phyloP scores from a whole-genome alignment of 2,888 invertebrate genomes.

The Microplitis deprimator region DNA sequence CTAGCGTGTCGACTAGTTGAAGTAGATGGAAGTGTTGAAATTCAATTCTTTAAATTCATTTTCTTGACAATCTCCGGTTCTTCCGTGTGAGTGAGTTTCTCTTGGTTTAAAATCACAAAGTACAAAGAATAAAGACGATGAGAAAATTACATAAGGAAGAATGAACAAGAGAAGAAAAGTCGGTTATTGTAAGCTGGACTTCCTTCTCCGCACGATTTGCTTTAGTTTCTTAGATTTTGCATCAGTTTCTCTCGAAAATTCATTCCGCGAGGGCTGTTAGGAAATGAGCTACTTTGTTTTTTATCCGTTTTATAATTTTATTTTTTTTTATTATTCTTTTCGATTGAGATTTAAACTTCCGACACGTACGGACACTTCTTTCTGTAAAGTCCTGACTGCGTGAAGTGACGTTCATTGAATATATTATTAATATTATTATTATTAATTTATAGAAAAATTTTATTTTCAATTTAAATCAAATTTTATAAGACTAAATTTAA shows the following conservation, averaged over 20 bases:
- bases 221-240: slow-evolving; percentile 30
- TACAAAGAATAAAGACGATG: slow-evolving; percentile 37
- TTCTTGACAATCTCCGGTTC: slow-evolving; percentile 43
- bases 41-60: slow-evolving; percentile 43
- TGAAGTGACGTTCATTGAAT: background rate
- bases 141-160: slow-evolving; percentile 13
- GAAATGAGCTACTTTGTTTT: slow-evolving; percentile 38
- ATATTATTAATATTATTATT: background rate
- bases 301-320: slow-evolving; percentile 2
- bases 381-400: background rate
- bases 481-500: background rate
- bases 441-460: background rate
- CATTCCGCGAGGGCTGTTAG: slow-evolving; percentile 35
- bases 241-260: slow-evolving; percentile 27
- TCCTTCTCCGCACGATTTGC: slow-evolving; percentile 18
- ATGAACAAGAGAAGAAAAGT: slow-evolving; percentile 30
- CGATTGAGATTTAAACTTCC: background rate
- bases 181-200: slow-evolving; percentile 31
- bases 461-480: background rate
- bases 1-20: background rate
- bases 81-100: slow-evolving; percentile 34
- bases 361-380: background rate
- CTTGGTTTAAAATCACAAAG: slow-evolving; percentile 37
- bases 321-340: slow-evolving; percentile 12
- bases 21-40: slow-evolving; percentile 35